Evolutionary conservation across 2,888 invertebrate species (phyloP), one percentile per base, ranked within the genome.

Genomic region (Drosophila lutescens): DNA sequence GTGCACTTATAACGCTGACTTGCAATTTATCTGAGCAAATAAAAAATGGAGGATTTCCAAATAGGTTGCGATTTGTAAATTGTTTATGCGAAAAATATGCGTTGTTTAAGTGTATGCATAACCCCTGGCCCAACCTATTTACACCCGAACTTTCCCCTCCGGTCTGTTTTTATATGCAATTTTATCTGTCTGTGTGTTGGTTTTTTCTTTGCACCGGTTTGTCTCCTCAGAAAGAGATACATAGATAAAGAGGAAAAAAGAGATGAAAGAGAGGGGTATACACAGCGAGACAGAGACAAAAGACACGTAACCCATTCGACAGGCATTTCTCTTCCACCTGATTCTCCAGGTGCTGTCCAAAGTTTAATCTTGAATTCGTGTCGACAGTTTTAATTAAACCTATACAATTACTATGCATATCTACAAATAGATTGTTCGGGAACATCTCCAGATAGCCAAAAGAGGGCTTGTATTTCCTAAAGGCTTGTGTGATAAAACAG

Each of bases 81-180:
- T 36, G 59, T 44, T 73, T 65, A 56, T 77, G 65, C 69, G 76
- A 79, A 84, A 84, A 75, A 60, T 71, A 75, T 63, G 23, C 30
- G 49, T 54, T 70, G 26, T 51, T 79, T 68, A 68, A 78, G 32
- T 76, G 49, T 63, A 72, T 73, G 65, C 67, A 56, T 75, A 77
- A 62, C 65, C 78, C 63, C 75, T 56, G 44, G 57, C 43, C 53
- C 72, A 62, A 63, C 49, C 62, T 50, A 49, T 43, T 63, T 63
- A 20, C 26, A 12, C 17, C 10, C 80, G 76, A 88, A 88, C 88
- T 88, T 88, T 85, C 88, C 69, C 88, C 86, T 72, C 50, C 50
- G 54, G 26, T 63, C 71, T 54, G 68, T 73, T 68, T 54, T 73
- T 79, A 62, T 74, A 75, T 82, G 85, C 85, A 82, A 54, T 84